Evolutionary conservation across 1,140 invertebrate species (phyloP).

Genomic region (Chrysomallon squamiferum): DNA sequence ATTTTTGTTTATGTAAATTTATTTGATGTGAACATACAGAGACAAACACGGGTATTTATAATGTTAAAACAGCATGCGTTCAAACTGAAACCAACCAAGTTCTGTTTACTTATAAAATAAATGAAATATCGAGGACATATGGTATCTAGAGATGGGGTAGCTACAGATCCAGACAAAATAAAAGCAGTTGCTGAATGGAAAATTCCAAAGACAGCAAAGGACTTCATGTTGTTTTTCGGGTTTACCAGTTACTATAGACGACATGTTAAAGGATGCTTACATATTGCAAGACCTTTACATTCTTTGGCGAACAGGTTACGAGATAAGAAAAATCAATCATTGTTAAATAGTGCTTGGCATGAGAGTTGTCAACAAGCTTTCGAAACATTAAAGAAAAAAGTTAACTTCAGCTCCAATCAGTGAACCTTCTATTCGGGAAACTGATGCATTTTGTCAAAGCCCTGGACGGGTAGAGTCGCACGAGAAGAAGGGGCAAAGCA

Average conservation of each 20-base stretch:
- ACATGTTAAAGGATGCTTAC: constrained; percentile 51
- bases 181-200: constrained; percentile 48
- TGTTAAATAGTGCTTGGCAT: not conserved
- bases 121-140: constrained; percentile 29
- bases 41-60: constrained; percentile 29
- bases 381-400: constrained; percentile 16
- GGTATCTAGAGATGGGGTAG: constrained; percentile 27
- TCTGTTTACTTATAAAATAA: constrained; percentile 52
- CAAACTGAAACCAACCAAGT: constrained; percentile 51
- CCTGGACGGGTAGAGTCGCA: constrained; percentile 44
- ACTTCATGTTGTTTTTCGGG: constrained; percentile 64
- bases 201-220: constrained; percentile 40
- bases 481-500: constrained; percentile 16
- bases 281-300: constrained; percentile 53
- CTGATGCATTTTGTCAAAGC: too few relatives aligned
- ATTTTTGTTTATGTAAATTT: constrained; percentile 34
- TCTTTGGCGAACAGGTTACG: constrained; percentile 10
- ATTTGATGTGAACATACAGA: constrained; percentile 25
- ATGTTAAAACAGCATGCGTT: constrained; percentile 22
- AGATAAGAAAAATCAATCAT: not conserved
- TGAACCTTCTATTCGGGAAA: constrained; percentile 28
- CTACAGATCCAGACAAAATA: constrained; percentile 59
- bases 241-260: constrained; percentile 59
- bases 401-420: constrained; percentile 23
- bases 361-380: constrained; percentile 14